Evolutionary conservation across 2,113 vertebrate species (phyloP).

Genomic region (Calonectris borealis): DNA sequence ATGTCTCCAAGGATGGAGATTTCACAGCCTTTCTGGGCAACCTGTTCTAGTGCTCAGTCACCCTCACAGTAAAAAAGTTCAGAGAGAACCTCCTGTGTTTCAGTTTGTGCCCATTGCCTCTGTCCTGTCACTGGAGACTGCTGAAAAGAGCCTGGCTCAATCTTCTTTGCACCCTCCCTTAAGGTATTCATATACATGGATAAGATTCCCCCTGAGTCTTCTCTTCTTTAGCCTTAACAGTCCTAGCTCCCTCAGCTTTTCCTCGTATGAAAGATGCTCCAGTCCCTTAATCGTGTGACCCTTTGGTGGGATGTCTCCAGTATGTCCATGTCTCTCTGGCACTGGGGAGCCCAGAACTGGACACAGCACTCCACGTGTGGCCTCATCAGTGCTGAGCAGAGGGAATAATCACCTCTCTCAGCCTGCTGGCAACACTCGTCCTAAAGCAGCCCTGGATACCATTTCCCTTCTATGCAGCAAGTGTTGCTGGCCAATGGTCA

Average conservation of each 20-base stretch:
- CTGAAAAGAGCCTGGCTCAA: background rate
- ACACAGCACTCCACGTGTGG: background rate
- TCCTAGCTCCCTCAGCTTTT: background rate
- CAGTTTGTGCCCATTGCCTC: background rate
- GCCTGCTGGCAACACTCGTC: background rate
- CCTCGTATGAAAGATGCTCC: background rate
- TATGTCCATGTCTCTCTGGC: background rate
- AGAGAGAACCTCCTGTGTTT: background rate
- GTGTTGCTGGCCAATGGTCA: background rate
- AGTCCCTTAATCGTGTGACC: background rate
- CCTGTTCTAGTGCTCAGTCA: no score
- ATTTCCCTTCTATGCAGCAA: background rate
- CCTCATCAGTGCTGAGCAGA: background rate
- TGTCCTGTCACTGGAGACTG: background rate
- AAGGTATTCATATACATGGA: background rate
- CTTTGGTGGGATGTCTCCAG: background rate
- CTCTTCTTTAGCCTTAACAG: background rate
- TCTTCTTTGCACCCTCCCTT: background rate
- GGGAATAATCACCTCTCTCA: background rate
- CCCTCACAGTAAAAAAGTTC: background rate
- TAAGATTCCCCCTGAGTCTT: background rate
- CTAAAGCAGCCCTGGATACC: background rate
- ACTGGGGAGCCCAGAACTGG: background rate
- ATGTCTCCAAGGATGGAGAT: background rate
- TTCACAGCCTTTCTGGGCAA: background rate